phyloP scores from a whole-genome alignment of 2,888 invertebrate species.

The Mythimna impura region DNA sequence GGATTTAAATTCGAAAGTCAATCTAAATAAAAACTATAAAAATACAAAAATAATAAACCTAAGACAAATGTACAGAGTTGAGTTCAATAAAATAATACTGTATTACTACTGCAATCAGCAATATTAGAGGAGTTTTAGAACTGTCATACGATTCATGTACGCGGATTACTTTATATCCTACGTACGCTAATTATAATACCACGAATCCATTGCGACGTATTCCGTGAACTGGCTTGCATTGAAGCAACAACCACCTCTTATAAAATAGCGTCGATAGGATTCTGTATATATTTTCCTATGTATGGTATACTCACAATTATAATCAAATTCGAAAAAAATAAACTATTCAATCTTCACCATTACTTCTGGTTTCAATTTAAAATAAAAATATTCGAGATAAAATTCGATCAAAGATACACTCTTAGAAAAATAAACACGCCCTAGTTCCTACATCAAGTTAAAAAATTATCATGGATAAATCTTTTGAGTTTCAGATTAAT shows the following conservation, averaged over 20 bases:
- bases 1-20: constrained; percentile 76
- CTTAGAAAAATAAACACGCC: constrained; percentile 71
- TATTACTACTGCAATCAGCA: constrained; percentile 86
- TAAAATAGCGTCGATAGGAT: constrained; percentile 49
- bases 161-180: constrained; percentile 54
- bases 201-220: constrained; percentile 31
- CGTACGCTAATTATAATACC: constrained; percentile 39
- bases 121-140: constrained; percentile 78
- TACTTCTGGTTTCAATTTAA: constrained; percentile 43
- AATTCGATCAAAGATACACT: constrained; percentile 59
- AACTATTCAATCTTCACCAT: constrained; percentile 45
- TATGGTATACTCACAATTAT: constrained; percentile 40
- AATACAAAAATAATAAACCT: constrained; percentile 82
- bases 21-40: constrained; percentile 80
- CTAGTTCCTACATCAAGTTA: constrained; percentile 58
- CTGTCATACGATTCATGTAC: constrained; percentile 58
- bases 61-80: constrained; percentile 87
- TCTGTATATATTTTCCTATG: constrained; percentile 45
- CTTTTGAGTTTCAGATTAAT: constrained; percentile 59
- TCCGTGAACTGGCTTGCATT: constrained; percentile 22
- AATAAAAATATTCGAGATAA: constrained; percentile 59
- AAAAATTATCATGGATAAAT: constrained; percentile 63
- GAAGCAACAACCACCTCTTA: constrained; percentile 30
- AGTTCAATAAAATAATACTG: constrained; percentile 89
- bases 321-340: constrained; percentile 41